Base-by-base conservation (phyloP, 2,113 vertebrate species). In the Engraulis encrasicolus region DNA sequence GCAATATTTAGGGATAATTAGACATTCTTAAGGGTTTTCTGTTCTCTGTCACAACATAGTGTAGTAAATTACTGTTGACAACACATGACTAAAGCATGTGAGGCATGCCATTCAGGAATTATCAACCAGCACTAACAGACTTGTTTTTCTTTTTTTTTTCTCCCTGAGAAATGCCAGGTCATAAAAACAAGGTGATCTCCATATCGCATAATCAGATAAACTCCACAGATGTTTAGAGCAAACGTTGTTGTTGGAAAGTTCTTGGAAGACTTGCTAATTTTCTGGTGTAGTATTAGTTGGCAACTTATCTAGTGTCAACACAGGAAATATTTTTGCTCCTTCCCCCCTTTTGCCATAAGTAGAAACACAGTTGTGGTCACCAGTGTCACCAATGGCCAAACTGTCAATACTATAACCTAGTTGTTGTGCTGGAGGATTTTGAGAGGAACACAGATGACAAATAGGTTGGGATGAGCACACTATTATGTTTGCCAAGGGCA, bases 211-310 rank as follows among this genome's bases (percentile, higher is more conserved):
- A 95, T 82, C 66, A 74, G 85, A 91, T 87, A 52, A 86, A 85
- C 90, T 77, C 52, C 54, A 50, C 31, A n/a, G 38, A 34, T 40
- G 40, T 50, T 49, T 80, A 45, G 81, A 50, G 37, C 74, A 82
- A 93, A 92, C 92, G 93, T 92, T 92, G 92, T 94, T 92, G 86
- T 94, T 81, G 78, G 58, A 83, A 90, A 78, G 88, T 18, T 58
- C 19, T 66, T 27, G n/a, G n/a, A 27, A 11, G 88, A 90, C 92
- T 84, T 86, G 84, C 80, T 50, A 81, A 84, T 87, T 89, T 91
- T 78, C 85, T 85, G 79, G 90, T 94, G 92, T 95, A 93, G 93
- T 94, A 94, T 94, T 94, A 91, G 81, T 88, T 80, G 88, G 58
- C 23, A 61, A 85, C 83, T 78, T 83, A 84, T 85, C 85, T 54